A percentile compares a stretch with the other conserved stretches of the same genome.
phyloP scores from a whole-genome alignment of 2,888 invertebrate species.

The Folsomia candida region DNA sequence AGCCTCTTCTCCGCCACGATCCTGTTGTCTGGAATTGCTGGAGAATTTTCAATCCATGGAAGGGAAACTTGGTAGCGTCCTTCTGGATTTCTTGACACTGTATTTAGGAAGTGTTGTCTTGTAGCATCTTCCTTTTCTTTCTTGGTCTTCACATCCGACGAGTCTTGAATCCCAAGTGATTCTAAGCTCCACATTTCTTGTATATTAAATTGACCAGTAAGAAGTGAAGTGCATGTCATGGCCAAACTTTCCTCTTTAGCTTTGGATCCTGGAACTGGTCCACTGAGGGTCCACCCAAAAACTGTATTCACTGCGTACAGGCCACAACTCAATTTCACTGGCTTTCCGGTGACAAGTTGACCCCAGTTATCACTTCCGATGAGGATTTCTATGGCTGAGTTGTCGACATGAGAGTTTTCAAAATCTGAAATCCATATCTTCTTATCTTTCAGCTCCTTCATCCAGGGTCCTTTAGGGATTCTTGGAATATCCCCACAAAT shows the following conservation, averaged over 20 bases:
- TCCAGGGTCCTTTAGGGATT: background rate
- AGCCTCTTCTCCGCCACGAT: constrained; percentile 18
- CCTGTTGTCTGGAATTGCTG: constrained; percentile 18
- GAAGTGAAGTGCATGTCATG: too few relatives aligned
- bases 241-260: too few relatives aligned
- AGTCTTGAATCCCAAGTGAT: constrained; percentile 26
- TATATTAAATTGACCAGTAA: too few relatives aligned
- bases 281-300: too few relatives aligned
- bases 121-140: constrained; percentile 13
- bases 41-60: constrained; percentile 21
- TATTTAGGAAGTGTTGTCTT: constrained; percentile 15
- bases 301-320: constrained; percentile 28
- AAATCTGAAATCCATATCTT: constrained; percentile 9
- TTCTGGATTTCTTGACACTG: constrained; percentile 2
- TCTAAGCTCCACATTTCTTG: constrained; percentile 29
- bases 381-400: constrained; percentile 25
- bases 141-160: constrained; percentile 2
- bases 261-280: too few relatives aligned
- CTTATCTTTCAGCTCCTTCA: background rate
- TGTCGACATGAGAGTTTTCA: background rate
- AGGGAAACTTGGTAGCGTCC: constrained; percentile 25
- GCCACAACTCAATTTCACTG: constrained; percentile 19
- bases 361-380: constrained; percentile 24
- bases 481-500: constrained; percentile 16
- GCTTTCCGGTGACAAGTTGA: constrained; percentile 22